Conservation (phyloP, 1,140 invertebrate species). For the Drosophila neocordata region DNA sequence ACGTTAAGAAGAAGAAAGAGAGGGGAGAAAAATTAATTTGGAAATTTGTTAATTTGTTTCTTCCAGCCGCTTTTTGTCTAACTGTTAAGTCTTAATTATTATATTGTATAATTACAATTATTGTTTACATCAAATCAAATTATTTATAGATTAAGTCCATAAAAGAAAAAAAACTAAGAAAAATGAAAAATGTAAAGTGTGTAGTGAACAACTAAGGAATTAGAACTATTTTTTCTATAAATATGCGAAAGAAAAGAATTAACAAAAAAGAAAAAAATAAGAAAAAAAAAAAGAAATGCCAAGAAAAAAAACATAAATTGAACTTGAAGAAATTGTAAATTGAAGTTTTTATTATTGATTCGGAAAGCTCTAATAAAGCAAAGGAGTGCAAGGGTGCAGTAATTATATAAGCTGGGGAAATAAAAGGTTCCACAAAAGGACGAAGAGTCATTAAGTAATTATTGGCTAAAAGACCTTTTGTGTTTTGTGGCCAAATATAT, state of each 20-base stretch:
- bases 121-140: slow-evolving; percentile 70
- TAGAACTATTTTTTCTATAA: slow-evolving; percentile 66
- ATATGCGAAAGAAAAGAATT: slow-evolving; percentile 49
- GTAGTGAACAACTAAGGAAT: slow-evolving; percentile 43
- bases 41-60: slow-evolving; percentile 68
- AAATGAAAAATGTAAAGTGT: slow-evolving; percentile 23
- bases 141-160: slow-evolving; percentile 53
- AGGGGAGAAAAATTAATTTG: slow-evolving; percentile 32
- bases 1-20: slow-evolving; percentile 4
- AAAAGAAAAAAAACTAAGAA: slow-evolving; percentile 24
- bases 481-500: too few species aligned
- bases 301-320: slow-evolving; percentile 16
- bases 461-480: too few species aligned
- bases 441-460: too few species aligned
- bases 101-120: slow-evolving; percentile 65
- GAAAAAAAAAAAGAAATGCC: slow-evolving; percentile 17
- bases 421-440: too few species aligned
- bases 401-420: too few species aligned
- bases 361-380: not conserved
- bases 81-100: slow-evolving; percentile 66
- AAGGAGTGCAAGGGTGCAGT: not conserved
- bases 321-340: slow-evolving; percentile 19
- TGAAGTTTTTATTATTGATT: not conserved
- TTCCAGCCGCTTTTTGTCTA: slow-evolving; percentile 60
- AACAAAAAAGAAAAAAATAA: slow-evolving; percentile 39